A percentile compares a stretch with the other conserved stretches of the same genome.
These are phyloP conservation scores for Gila orcuttii DNA, from an alignment of 2,113 vertebrate species.

Conservation along the genomic window DNA sequence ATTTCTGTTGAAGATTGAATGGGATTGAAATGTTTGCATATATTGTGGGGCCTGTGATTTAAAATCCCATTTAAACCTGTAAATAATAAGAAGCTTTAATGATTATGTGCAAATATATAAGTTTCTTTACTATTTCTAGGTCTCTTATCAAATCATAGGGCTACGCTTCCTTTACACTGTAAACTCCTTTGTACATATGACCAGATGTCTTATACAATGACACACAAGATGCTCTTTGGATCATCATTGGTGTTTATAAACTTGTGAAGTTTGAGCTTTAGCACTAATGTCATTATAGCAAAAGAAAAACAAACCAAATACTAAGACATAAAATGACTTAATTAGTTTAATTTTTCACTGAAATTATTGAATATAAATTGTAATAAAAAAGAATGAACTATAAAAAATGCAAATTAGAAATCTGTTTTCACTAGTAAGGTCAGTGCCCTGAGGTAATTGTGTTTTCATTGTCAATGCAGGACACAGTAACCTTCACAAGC, in stretches of 20 bases:
- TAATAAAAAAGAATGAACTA: neutral
- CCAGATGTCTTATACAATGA: no score
- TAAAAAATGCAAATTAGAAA: neutral
- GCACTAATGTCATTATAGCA: neutral
- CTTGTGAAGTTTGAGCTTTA: neutral
- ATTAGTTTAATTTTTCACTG: neutral
- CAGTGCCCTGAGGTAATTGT: neutral
- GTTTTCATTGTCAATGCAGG: neutral
- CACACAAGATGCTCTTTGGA: no score
- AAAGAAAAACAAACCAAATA: neutral
- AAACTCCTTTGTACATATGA: no score
- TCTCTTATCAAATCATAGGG: neutral
- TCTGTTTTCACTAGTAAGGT: neutral
- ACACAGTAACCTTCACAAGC: neutral
- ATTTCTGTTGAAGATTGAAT: neutral
- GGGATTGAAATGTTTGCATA: neutral
- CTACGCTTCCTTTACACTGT: no score
- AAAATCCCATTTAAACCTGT: neutral
- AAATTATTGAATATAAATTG: neutral
- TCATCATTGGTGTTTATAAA: neutral
- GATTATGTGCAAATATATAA: neutral
- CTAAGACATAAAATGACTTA: neutral
- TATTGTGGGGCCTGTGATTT: neutral
- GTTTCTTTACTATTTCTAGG: neutral
- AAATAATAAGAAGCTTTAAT: neutral